Base-by-base conservation (phyloP, 2,888 invertebrate species). In the Drosophila percnosoma region DNA sequence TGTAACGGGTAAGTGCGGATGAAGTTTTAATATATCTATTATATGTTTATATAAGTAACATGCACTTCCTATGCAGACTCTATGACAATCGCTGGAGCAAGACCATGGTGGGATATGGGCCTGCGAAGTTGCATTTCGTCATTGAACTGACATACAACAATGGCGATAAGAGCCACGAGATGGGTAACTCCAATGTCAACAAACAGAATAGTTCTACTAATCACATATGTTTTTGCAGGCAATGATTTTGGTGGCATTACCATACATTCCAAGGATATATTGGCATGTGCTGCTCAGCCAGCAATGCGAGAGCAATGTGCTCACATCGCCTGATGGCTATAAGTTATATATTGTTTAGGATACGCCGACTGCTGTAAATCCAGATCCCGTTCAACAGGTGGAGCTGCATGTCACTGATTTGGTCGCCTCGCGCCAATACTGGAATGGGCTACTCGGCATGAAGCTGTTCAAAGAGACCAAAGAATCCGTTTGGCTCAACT, bases 71-170 rank as follows among this genome's bases (percentile, higher is more conserved):
- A 15, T 55, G 38, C 91, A 98, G 99, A n/a, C 99, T 99, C 0
- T 99, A 99, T 91, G 98, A 97, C 87, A 98, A 98, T 88, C 96
- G 97, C 83, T 99, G 99, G 99, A 99, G 99, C 92, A 99, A 99
- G 94, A 99, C 99, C 0, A 99, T 99, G 99, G 95, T 99, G 53
- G 99, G 99, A 2, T 99, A 99, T 93, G 99, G 99, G 0, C 96
- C 97, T 0, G 99, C 99, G 93, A 97, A 98, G 86, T 95, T 95
- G 61, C 97, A 99, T 93, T 99, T 99, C 94, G 99, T 98, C 1
- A 95, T 99, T 29, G 99, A 99, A 92, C 94, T 99, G 52, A 99
- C 99, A 15, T 99, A 99, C 93, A 99, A 99, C 93, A 99, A 99
- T 92, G 98, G 98, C 29, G 95, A 99, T 29, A 96, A 96, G 75